A percentile compares a stretch with the other conserved stretches of the same genome.
Evolutionary conservation across 2,113 vertebrate genomes (phyloP).

Genomic region (Suricata suricatta): DNA sequence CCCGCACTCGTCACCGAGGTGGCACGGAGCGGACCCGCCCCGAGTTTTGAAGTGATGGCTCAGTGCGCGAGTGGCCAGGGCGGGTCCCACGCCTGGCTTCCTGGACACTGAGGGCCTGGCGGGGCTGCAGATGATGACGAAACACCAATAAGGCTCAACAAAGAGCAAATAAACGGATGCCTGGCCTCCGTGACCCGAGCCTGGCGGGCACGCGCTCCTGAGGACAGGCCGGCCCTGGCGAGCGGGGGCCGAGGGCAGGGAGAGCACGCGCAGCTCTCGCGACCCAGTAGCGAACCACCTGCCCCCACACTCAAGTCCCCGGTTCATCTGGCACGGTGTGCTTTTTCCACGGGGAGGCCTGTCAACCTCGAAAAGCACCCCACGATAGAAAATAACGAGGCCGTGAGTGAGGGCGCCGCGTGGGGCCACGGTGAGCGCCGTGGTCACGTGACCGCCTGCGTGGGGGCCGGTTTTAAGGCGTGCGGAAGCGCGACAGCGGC

Average conservation of each 20-base stretch:
- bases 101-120: background rate
- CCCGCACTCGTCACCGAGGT: fast-evolving
- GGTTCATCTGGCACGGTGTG: fast-evolving
- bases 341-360: fast-evolving
- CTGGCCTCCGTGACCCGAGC: fast-evolving
- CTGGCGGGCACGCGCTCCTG: fast-evolving
- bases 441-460: fast-evolving
- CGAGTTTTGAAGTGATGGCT: fast-evolving
- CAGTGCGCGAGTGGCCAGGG: fast-evolving
- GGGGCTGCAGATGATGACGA: fast-evolving
- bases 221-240: fast-evolving
- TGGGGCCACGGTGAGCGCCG: fast-evolving
- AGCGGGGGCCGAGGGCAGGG: fast-evolving
- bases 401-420: fast-evolving
- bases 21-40: background rate
- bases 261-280: fast-evolving
- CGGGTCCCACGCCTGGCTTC: fast-evolving
- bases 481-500: fast-evolving
- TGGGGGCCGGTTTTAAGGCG: fast-evolving
- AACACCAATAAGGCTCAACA: fast-evolving
- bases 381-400: fast-evolving
- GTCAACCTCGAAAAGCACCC: too few relatives aligned
- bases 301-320: fast-evolving
- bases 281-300: fast-evolving
- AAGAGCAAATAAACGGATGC: fast-evolving